A percentile compares a stretch with the other conserved stretches of the same genome.
These are phyloP conservation scores for Theropithecus gelada DNA, from an alignment of 2,113 vertebrate species.

Conservation along the genomic window DNA sequence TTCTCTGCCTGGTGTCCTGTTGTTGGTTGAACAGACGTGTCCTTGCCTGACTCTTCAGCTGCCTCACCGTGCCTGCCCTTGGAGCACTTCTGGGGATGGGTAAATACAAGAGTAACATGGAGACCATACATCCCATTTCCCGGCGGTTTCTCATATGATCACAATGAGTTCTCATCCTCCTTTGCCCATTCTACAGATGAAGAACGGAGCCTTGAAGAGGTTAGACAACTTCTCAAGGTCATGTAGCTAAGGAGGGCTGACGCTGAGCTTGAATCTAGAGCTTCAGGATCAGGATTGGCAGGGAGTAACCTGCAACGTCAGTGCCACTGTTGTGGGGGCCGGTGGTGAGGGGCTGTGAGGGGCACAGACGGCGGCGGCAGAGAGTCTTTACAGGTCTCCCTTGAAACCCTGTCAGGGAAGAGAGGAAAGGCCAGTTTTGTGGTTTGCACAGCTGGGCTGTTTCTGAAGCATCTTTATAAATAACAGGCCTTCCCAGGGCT, in stretches of 20 bases:
- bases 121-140: not conserved
- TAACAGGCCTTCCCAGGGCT: not conserved
- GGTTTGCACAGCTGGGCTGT: not conserved
- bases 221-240: not conserved
- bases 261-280: not conserved
- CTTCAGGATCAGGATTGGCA: not conserved
- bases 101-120: not conserved
- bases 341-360: not conserved
- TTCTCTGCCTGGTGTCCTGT: not conserved
- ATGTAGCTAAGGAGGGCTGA: not conserved
- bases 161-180: not conserved
- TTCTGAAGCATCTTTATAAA: not conserved
- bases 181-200: not conserved
- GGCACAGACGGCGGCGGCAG: accelerated
- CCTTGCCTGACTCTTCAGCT: not conserved
- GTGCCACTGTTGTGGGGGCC: not conserved
- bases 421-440: not conserved
- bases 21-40: not conserved
- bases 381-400: not conserved
- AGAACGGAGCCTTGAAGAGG: not conserved
- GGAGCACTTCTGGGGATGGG: not conserved
- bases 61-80: not conserved
- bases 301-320: not conserved
- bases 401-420: too few species aligned
- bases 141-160: not conserved